Evolutionary conservation across 2,797 vertebrate genomes (phyloP).

Genomic region (Capromys pilorides): DNA sequence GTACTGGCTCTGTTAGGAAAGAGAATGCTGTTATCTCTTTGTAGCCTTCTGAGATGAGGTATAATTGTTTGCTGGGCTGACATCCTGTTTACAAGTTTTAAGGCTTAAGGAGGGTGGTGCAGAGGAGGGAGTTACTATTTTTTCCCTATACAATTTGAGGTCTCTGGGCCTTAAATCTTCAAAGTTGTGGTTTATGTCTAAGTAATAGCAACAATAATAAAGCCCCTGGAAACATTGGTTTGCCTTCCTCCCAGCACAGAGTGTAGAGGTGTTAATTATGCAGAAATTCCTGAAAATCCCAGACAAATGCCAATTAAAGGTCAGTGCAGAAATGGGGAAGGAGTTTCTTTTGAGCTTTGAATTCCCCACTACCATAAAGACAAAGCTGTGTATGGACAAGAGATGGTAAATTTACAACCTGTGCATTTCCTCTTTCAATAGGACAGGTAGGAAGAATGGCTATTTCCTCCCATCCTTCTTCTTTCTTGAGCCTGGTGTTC

Average conservation of each 20-base stretch:
- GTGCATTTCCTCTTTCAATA: not conserved
- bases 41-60: conserved; percentile 50
- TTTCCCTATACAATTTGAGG: conserved; percentile 40
- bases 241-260: conserved; percentile 44
- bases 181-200: conserved; percentile 62
- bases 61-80: conserved; percentile 59
- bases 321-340: not conserved
- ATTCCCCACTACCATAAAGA: not conserved
- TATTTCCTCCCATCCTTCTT: not conserved
- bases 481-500: not conserved
- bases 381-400: conserved; percentile 44
- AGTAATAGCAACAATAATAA: conserved; percentile 58
- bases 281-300: conserved; percentile 47
- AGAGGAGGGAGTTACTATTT: conserved; percentile 60
- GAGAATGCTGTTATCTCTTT: conserved; percentile 41
- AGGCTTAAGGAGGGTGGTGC: not conserved
- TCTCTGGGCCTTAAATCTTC: conserved; percentile 56
- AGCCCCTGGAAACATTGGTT: conserved; percentile 52
- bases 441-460: not conserved
- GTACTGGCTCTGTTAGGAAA: conserved; percentile 57
- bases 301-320: conserved; percentile 60
- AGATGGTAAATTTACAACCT: not conserved
- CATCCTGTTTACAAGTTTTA: conserved; percentile 70
- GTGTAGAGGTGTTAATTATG: conserved; percentile 59
- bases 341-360: conserved; percentile 40